Percentiles rank a stretch among this genome's conserved stretches.
These are phyloP conservation scores for Brevimyrus niger DNA, from an alignment of 2,113 vertebrate genomes.

Conservation along the genomic window DNA sequence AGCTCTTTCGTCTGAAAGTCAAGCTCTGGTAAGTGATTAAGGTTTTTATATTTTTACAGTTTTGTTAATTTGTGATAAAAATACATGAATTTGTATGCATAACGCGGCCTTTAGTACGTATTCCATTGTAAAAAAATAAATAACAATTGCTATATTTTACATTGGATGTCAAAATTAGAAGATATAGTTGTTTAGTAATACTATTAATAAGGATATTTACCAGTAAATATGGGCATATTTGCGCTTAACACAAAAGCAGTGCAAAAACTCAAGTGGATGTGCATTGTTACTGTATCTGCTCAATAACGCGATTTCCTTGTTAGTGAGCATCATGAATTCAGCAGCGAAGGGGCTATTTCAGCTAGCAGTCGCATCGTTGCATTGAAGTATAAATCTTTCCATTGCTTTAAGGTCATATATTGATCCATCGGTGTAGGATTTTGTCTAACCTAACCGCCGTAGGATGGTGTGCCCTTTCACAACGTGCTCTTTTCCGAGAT, in stretches of 20 bases:
- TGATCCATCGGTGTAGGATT: neutral
- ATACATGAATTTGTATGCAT: neutral
- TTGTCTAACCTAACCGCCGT: neutral
- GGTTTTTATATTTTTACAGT: neutral
- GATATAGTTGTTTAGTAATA: neutral
- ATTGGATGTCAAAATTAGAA: neutral
- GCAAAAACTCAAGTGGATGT: neutral
- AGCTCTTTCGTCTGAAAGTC: no score
- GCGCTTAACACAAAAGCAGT: neutral
- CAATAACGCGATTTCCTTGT: neutral
- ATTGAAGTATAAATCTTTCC: neutral
- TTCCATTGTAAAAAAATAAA: neutral
- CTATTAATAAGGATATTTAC: neutral
- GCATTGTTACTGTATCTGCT: neutral
- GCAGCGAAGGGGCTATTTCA: neutral
- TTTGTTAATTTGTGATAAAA: neutral
- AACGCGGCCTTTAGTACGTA: neutral
- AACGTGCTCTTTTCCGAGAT: neutral
- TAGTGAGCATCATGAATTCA: neutral
- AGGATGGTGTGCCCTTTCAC: neutral
- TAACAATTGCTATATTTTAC: neutral
- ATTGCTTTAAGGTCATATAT: neutral
- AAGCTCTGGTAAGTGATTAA: constrained; percentile 34
- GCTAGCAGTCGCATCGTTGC: neutral
- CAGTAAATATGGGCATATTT: neutral